Evolutionary conservation across 2,113 vertebrate species (phyloP), one percentile per base, ranked within the genome.

Genomic region (Probosciger aterrimus): DNA sequence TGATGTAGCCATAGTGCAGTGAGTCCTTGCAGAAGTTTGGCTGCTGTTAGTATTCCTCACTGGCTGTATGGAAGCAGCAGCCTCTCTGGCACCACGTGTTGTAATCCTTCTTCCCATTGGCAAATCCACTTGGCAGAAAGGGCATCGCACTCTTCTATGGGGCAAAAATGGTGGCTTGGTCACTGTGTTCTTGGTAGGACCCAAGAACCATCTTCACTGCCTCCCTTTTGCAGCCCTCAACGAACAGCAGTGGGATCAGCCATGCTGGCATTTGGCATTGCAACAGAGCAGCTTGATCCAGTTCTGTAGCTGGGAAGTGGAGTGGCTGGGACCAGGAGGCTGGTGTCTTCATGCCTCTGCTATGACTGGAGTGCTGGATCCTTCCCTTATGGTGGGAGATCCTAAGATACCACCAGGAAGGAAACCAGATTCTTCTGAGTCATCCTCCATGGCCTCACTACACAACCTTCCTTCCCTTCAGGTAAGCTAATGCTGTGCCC

Each of bases 401-500:
- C 22, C 65, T 73, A 46, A 79, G 53, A 74, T 11, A 37, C 24
- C 18, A 33, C 53, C 53, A 55, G n/a, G 44, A 74, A 84, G 37
- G 59, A 93, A 82, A 90, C 31, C 3, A 25, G 33, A 75, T 79
- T 62, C 17, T 74, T 90, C 81, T 94, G 86, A 95, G 49, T 95
- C 91, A 85, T 67, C 33, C 53, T 62, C 28, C 71, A 70, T 10
- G 49, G 79, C 68, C 75, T 82, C 4, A 1, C 65, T 68, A 23
- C 57, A 46, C 47, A 82, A 33, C 59, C 24, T 57, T 64, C 44
- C 69, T 44, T 69, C 49, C 28, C 41, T 84, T 23, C 41, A 81
- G 82, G 31, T 74, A 35, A 83, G n/a, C 55, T 82, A 46, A 79
- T 91, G 49, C 64, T 43, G 60, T 96, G 93, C 93, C 86, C 82